These are phyloP conservation scores for Thyatira batis DNA, from an alignment of 2,888 invertebrate genomes.

Conservation along the genomic window DNA sequence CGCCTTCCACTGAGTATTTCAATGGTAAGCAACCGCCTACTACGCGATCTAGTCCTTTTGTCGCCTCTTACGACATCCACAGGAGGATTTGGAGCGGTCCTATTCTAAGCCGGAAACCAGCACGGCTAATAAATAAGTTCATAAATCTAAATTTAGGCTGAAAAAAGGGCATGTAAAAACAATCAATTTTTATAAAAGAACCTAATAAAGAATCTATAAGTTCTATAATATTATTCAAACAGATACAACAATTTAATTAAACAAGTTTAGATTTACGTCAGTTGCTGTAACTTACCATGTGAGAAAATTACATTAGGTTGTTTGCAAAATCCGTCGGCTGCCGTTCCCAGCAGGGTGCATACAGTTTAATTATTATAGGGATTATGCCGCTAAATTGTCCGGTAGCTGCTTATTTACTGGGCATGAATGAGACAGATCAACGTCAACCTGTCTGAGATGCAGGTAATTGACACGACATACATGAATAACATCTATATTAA, in stretches of 20 bases:
- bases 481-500: too few species aligned
- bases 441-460: neutral
- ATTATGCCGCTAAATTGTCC: constrained; percentile 54
- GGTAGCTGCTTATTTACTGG: constrained; percentile 35
- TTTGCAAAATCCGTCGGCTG: constrained; percentile 45
- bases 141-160: too few species aligned
- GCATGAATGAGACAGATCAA: constrained; percentile 28
- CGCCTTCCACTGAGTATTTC: too few species aligned
- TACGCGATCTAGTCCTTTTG: too few species aligned
- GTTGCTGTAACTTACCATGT: constrained; percentile 4
- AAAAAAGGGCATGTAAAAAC: neutral
- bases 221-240: neutral
- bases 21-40: too few species aligned
- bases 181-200: neutral
- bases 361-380: constrained; percentile 56
- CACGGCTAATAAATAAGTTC: too few species aligned
- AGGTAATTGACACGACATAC: too few species aligned
- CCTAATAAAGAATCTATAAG: too few species aligned
- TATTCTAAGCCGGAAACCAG: too few species aligned
- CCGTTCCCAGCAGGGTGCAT: constrained; percentile 45
- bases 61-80: too few species aligned
- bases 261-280: neutral
- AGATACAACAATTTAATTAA: neutral
- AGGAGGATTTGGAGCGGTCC: too few species aligned
- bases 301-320: constrained; percentile 33